Evolutionary conservation across 2,888 invertebrate species (phyloP).

Genomic region (Smittia aterrima): DNA sequence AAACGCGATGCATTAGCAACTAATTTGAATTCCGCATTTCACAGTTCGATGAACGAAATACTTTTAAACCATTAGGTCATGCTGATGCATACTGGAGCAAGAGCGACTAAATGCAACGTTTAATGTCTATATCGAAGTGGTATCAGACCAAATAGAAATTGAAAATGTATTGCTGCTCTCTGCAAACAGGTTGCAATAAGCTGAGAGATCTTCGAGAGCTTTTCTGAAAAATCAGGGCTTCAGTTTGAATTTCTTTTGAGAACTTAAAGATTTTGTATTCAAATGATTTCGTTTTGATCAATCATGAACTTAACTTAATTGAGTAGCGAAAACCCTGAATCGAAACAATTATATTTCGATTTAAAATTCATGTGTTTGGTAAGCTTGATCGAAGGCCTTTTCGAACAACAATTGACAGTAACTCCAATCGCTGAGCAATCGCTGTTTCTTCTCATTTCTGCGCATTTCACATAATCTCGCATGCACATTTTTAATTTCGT

Average conservation of each 20-base stretch:
- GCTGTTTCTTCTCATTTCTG: neutral
- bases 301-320: too few relatives aligned
- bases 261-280: too few relatives aligned
- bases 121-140: neutral
- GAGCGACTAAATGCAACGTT: neutral
- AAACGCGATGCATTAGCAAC: neutral
- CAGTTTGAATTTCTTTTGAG: too few relatives aligned
- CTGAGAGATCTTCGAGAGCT: neutral
- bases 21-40: slow-evolving; percentile 1
- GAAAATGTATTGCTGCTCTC: neutral
- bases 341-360: neutral
- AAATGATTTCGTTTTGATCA: too few relatives aligned
- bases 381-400: neutral
- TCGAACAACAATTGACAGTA: neutral
- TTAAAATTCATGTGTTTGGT: neutral
- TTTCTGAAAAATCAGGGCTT: neutral
- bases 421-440: neutral
- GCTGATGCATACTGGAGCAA: neutral
- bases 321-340: too few relatives aligned
- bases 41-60: neutral
- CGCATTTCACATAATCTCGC: neutral
- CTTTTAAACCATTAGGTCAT: neutral
- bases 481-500: neutral
- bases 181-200: slow-evolving; percentile 21
- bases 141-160: neutral